Conservation (phyloP, 2,113 vertebrate genomes). For the Daphoenositta chrysoptera region DNA sequence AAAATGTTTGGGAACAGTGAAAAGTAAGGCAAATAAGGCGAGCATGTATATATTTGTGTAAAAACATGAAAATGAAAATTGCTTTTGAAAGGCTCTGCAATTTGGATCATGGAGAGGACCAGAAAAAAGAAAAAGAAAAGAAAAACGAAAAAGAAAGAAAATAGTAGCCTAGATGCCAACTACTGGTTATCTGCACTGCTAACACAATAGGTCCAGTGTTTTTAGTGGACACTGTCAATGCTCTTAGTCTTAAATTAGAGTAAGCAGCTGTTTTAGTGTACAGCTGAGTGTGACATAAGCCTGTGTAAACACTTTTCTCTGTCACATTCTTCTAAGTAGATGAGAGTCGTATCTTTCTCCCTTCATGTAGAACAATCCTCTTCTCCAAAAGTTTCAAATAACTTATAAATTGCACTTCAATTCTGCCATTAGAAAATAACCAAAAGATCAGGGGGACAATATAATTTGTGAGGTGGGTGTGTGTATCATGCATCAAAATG, state of each 20-base stretch:
- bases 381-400: background rate
- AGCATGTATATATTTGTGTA: background rate
- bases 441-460: background rate
- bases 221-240: background rate
- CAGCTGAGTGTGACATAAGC: constrained; percentile 62
- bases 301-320: constrained; percentile 23
- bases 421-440: background rate
- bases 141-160: background rate
- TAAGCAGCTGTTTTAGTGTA: constrained; percentile 60
- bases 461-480: background rate
- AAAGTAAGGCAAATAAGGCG: background rate
- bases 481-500: background rate
- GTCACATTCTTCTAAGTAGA: constrained; percentile 26
- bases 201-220: constrained; percentile 46
- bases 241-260: constrained; percentile 54
- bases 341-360: background rate
- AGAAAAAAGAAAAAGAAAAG: no score
- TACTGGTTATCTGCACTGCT: background rate
- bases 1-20: background rate
- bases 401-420: background rate
- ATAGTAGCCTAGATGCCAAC: background rate
- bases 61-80: background rate
- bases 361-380: background rate
- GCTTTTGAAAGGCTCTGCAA: background rate
- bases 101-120: background rate